Evolutionary conservation across 1,140 invertebrate genomes (phyloP).

Genomic region (Holcopasites calliopsidis): DNA sequence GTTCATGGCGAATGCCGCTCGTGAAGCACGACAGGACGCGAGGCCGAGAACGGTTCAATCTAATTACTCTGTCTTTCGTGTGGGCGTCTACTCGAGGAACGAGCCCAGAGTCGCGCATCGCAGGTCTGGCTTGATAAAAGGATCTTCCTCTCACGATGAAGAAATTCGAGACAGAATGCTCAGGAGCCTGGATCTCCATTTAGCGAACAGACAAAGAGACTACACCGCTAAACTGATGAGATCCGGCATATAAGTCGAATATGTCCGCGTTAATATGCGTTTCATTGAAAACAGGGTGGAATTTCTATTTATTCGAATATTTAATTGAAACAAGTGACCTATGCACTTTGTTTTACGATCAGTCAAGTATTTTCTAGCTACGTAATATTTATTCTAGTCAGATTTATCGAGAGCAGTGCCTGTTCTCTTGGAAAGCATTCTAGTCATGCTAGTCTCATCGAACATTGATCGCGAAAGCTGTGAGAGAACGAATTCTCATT

Average conservation of each 20-base stretch:
- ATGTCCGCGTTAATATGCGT: no score
- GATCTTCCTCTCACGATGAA: constrained; percentile 35
- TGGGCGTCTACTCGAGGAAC: constrained; percentile 29
- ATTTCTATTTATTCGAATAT: background rate
- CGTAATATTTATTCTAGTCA: constrained; percentile 26
- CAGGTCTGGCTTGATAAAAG: background rate
- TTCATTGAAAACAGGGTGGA: background rate
- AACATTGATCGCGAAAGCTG: background rate
- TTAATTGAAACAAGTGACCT: background rate
- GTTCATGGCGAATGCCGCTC: constrained; percentile 69
- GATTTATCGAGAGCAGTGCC: background rate
- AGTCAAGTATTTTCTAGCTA: background rate
- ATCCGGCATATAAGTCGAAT: constrained; percentile 16
- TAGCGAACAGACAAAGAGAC: constrained; percentile 74
- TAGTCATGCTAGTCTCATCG: constrained; percentile 23
- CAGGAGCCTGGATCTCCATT: constrained; percentile 72
- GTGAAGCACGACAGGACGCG: constrained; percentile 20
- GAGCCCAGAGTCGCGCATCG: constrained; percentile 12
- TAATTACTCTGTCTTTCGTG: constrained; percentile 4
- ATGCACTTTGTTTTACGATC: background rate
- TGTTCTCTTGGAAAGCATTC: constrained; percentile 1
- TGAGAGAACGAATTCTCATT: no score
- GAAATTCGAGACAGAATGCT: constrained; percentile 71
- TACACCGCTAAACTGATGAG: constrained; percentile 74
- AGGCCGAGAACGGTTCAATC: background rate